A percentile compares a stretch with the other conserved stretches of the same genome.
Evolutionary conservation across 2,113 vertebrate genomes (phyloP).

Genomic region (Ramphastos sulfuratus): DNA sequence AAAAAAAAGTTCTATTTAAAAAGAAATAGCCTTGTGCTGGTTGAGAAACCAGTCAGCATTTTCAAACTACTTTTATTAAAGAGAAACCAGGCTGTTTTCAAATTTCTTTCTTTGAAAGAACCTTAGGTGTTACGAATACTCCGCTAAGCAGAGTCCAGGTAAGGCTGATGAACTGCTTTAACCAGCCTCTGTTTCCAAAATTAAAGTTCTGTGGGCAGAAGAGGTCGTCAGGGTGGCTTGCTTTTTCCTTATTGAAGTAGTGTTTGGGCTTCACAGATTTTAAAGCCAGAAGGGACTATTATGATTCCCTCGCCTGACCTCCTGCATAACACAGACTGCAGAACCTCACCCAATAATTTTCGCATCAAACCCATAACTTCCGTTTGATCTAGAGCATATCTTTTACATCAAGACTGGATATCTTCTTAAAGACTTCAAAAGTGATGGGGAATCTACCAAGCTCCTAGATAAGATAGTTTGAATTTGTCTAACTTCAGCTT

Average conservation of each 20-base stretch:
- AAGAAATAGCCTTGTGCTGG: constrained; percentile 7
- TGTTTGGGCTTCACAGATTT: constrained; percentile 70
- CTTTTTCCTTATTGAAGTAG: constrained; percentile 68
- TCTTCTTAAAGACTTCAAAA: constrained; percentile 72
- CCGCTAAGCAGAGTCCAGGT: constrained; percentile 63
- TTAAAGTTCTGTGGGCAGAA: constrained; percentile 72
- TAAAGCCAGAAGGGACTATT: constrained; percentile 71
- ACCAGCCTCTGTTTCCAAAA: constrained; percentile 68
- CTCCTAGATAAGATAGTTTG: constrained; percentile 66
- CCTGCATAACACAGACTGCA: constrained; percentile 67
- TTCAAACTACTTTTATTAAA: constrained; percentile 54
- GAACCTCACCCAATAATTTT: constrained; percentile 72
- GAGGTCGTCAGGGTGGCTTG: constrained; percentile 63
- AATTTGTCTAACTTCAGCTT: constrained; percentile 72
- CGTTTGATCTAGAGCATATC: constrained; percentile 67
- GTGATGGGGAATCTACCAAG: constrained; percentile 67
- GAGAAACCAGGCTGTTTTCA: constrained; percentile 53
- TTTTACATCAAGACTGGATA: constrained; percentile 72
- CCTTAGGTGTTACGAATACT: constrained; percentile 42
- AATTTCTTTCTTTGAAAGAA: constrained; percentile 64
- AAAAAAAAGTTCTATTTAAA: not conserved
- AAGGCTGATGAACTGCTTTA: constrained; percentile 70
- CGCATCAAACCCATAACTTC: constrained; percentile 69
- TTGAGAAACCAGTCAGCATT: constrained; percentile 27
- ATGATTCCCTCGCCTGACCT: constrained; percentile 61